Percentiles rank a stretch among this genome's conserved stretches.
phyloP scores from a whole-genome alignment of 2,113 vertebrate genomes.

The Xenopus borealis region DNA sequence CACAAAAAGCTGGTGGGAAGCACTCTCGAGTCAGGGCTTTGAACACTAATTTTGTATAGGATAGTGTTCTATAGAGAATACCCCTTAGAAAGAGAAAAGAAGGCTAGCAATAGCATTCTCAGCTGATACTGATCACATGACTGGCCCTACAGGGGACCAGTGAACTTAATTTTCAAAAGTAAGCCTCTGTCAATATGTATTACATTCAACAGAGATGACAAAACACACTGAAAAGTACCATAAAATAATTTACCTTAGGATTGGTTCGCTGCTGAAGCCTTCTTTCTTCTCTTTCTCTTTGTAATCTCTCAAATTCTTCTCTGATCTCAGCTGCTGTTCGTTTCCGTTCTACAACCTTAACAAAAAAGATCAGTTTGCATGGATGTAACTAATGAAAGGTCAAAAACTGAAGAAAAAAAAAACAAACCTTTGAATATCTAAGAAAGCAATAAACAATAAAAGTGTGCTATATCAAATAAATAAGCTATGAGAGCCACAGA shows the following conservation, averaged over 20 bases:
- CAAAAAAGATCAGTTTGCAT: conserved; percentile 17
- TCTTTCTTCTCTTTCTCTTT: conserved; percentile 89
- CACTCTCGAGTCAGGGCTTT: too few relatives aligned
- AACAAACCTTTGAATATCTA: neutral
- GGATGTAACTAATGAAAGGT: neutral
- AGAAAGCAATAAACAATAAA: neutral
- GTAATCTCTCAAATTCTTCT: conserved; percentile 93
- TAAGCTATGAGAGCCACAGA: neutral
- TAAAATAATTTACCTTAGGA: conserved; percentile 76
- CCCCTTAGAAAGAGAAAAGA: too few relatives aligned
- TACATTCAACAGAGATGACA: too few relatives aligned
- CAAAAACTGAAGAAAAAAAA: neutral
- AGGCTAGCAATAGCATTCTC: too few relatives aligned
- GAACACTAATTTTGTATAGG: too few relatives aligned
- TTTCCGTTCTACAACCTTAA: conserved; percentile 90
- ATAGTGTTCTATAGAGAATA: too few relatives aligned
- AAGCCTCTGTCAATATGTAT: too few relatives aligned
- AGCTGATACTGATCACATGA: too few relatives aligned
- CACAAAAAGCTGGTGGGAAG: too few relatives aligned
- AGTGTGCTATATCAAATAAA: neutral
- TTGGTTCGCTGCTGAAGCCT: conserved; percentile 94
- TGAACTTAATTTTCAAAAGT: too few relatives aligned
- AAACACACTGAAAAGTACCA: too few relatives aligned
- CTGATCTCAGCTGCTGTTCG: conserved; percentile 91
- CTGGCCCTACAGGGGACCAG: too few relatives aligned